Evolutionary conservation across 2,888 invertebrate species (phyloP).

Genomic region (Globia sparganii): DNA sequence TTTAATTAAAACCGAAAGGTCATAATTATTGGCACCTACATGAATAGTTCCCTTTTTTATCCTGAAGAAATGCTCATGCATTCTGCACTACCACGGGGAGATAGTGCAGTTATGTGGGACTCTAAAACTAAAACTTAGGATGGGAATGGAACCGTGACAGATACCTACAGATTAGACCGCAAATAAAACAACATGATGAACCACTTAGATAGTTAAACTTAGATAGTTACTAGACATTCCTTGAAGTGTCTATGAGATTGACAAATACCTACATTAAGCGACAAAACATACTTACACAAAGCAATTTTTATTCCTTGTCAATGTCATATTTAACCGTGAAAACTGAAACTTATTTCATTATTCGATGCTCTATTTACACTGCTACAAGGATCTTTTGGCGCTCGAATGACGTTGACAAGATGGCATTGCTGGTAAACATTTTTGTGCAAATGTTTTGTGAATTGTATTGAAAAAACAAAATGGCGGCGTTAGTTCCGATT

Average conservation of each 20-base stretch:
- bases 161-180: too few species aligned
- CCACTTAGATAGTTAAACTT: neutral
- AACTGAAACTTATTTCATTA: neutral
- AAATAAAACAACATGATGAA: neutral
- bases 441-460: too few species aligned
- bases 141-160: too few species aligned
- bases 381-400: neutral
- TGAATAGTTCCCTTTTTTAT: too few species aligned
- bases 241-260: neutral
- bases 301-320: too few species aligned
- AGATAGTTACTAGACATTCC: neutral
- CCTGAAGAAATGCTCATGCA: too few species aligned
- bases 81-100: too few species aligned
- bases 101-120: too few species aligned
- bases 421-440: neutral
- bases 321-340: slow-evolving; percentile 1
- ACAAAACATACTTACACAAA: neutral
- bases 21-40: too few species aligned
- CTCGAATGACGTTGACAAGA: too few species aligned
- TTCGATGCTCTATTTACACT: neutral
- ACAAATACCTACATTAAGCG: neutral
- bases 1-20: neutral
- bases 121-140: too few species aligned
- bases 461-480: neutral
- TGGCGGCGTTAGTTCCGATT: neutral